Conservation (phyloP, 2,888 invertebrate species). For the Limenitis camilla region DNA sequence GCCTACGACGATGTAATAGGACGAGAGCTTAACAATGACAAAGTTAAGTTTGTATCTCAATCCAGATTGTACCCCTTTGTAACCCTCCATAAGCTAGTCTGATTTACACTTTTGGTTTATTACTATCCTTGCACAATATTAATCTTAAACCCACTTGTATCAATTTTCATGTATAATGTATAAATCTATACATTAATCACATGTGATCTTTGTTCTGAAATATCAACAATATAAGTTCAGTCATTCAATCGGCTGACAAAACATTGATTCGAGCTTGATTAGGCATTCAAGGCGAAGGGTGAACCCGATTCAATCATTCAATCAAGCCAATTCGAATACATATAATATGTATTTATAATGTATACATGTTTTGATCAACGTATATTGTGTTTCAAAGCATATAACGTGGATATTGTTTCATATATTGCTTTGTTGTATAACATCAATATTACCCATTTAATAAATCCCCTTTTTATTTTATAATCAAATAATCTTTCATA, state of each 20-base stretch:
- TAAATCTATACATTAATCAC: background rate
- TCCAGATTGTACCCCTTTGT: too few relatives aligned
- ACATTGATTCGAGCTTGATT: slow-evolving; percentile 50
- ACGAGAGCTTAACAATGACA: too few relatives aligned
- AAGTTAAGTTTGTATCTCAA: too few relatives aligned
- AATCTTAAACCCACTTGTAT: background rate
- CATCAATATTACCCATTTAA: background rate
- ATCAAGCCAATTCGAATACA: slow-evolving; percentile 28
- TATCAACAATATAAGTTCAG: slow-evolving; percentile 8
- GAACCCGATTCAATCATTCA: slow-evolving; percentile 43
- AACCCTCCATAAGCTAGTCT: too few relatives aligned
- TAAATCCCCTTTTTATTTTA: too few relatives aligned
- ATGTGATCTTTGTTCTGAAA: background rate
- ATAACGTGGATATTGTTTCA: slow-evolving; percentile 3
- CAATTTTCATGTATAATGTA: background rate
- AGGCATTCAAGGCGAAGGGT: slow-evolving; percentile 34
- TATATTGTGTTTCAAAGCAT: slow-evolving; percentile 7
- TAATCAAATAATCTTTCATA: too few relatives aligned
- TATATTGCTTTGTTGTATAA: background rate
- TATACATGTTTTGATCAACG: slow-evolving; percentile 13
- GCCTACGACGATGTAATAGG: too few relatives aligned
- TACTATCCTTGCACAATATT: background rate
- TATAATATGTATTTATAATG: slow-evolving; percentile 10
- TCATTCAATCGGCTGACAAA: slow-evolving; percentile 42
- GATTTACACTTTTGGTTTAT: background rate